A percentile compares a stretch with the other conserved stretches of the same genome.
phyloP scores from a whole-genome alignment of 1,140 invertebrate genomes.

The Penaeus chinensis region DNA sequence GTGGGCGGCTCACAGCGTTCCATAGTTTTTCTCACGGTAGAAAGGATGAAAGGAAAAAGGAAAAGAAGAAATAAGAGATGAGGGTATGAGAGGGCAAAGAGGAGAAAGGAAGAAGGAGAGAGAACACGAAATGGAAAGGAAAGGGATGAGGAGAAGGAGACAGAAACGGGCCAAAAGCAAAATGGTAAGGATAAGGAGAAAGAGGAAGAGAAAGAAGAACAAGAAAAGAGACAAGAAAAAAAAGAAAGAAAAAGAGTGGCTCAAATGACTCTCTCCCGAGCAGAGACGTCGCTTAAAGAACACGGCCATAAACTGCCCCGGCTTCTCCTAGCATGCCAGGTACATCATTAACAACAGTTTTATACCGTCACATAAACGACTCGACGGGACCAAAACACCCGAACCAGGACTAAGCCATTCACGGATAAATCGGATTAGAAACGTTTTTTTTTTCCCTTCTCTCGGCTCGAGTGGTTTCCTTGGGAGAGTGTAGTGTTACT shows the following conservation, averaged over 20 bases:
- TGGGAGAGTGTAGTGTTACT: too few species aligned
- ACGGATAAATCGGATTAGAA: conserved; percentile 58
- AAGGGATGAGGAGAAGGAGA: background rate
- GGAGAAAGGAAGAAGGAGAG: background rate
- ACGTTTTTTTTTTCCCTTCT: conserved; percentile 20
- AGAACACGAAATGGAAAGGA: background rate
- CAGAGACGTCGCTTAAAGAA: too few species aligned
- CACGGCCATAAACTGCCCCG: background rate
- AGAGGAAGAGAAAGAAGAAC: too few species aligned
- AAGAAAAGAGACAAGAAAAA: too few species aligned
- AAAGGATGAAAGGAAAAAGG: background rate
- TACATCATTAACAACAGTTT: conserved; percentile 53
- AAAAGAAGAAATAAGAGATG: background rate
- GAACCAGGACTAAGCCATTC: conserved; percentile 45
- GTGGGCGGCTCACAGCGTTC: too few species aligned
- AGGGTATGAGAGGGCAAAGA: background rate
- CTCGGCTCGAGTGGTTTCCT: background rate
- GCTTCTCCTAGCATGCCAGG: background rate
- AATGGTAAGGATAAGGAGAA: background rate
- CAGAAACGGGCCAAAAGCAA: background rate
- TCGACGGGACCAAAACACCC: conserved; percentile 18
- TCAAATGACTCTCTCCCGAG: too few species aligned
- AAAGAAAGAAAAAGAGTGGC: too few species aligned
- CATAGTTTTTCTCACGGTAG: background rate
- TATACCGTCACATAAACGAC: conserved; percentile 48